Percentiles rank a stretch among this genome's conserved stretches.
Conservation (phyloP, 1,140 invertebrate genomes). For the Drosophila trapezifrons region DNA sequence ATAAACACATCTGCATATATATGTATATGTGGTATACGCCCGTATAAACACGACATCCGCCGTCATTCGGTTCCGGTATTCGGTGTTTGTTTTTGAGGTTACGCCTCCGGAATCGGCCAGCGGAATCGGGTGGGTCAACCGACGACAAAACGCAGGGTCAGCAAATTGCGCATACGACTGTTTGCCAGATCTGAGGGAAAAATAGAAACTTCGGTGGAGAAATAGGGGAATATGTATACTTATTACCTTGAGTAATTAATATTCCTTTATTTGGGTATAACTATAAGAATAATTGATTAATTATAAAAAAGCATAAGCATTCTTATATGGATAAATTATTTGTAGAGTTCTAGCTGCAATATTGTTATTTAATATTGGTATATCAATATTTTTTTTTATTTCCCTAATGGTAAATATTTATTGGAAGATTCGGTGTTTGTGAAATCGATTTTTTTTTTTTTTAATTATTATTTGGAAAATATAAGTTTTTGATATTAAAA, state of each 20-base stretch:
- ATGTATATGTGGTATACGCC: background rate
- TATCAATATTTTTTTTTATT: background rate
- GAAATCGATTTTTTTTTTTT: no score
- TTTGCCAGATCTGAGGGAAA: background rate
- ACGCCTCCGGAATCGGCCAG: conserved; percentile 37
- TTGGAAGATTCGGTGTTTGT: no score
- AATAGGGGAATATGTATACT: background rate
- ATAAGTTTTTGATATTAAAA: no score
- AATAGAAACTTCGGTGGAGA: background rate
- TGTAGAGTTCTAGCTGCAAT: no score
- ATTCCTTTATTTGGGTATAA: background rate
- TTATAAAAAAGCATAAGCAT: background rate
- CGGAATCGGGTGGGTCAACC: conserved; percentile 43
- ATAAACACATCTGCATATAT: background rate
- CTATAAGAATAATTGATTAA: background rate
- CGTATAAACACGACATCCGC: conserved; percentile 16
- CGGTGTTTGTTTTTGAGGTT: conserved; percentile 44
- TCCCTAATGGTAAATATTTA: background rate
- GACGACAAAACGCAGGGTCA: conserved; percentile 32
- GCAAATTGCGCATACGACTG: conserved; percentile 25
- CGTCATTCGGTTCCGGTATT: conserved; percentile 43
- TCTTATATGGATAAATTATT: no score
- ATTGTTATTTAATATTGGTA: no score
- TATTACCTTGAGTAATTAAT: background rate
- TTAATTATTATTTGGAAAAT: no score